A percentile compares a stretch with the other conserved stretches of the same genome.
Evolutionary conservation across 1,140 invertebrate species (phyloP).

Genomic region (Theocolax elegans): DNA sequence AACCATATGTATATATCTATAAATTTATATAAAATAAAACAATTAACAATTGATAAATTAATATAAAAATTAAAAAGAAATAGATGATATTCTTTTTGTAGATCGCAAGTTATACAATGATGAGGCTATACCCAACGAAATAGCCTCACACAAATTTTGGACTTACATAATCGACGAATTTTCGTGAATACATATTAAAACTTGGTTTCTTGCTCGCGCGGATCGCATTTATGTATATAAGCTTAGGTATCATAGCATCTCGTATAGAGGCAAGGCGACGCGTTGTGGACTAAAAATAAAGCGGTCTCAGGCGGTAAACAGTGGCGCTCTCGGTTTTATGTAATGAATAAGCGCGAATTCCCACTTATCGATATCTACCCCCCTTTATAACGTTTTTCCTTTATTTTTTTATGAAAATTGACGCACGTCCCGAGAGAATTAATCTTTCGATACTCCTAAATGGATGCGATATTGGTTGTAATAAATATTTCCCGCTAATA

Average conservation of each 20-base stretch:
- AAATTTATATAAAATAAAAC: no score
- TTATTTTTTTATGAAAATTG: conserved; percentile 34
- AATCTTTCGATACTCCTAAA: no score
- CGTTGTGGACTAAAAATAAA: conserved; percentile 58
- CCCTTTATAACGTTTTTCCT: no score
- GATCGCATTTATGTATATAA: no score
- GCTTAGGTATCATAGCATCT: conserved; percentile 29
- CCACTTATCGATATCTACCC: conserved; percentile 10
- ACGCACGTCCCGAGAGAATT: conserved; percentile 8
- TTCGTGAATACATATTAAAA: conserved; percentile 20
- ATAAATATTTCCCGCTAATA: no score
- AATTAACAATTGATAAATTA: no score
- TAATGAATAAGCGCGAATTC: conserved; percentile 59
- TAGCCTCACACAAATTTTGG: not conserved
- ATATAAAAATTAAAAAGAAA: no score
- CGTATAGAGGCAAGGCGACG: conserved; percentile 18
- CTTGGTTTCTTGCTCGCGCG: no score
- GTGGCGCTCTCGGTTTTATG: conserved; percentile 51
- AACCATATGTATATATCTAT: no score
- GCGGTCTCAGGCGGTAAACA: conserved; percentile 49
- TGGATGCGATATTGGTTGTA: no score
- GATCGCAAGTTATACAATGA: not conserved
- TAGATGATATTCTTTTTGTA: no score
- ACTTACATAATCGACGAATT: conserved; percentile 2
- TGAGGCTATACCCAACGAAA: not conserved